phyloP scores from a whole-genome alignment of 1,140 invertebrate species.

The Drosophila grimshawi region DNA sequence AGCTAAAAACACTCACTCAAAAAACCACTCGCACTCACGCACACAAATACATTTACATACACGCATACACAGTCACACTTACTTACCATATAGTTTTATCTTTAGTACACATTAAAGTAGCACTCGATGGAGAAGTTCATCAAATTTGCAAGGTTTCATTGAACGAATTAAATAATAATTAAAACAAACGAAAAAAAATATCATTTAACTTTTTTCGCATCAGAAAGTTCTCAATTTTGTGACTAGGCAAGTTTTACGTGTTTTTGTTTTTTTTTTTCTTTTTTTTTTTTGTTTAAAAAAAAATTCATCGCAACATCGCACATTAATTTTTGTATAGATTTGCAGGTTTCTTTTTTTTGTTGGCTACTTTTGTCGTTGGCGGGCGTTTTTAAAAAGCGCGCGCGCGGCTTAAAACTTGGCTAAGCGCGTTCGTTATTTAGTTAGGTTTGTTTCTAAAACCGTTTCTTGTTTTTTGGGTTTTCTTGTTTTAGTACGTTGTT shows the following conservation, averaged over 20 bases:
- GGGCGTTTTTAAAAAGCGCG: slow-evolving; percentile 28
- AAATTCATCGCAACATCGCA: slow-evolving; percentile 50
- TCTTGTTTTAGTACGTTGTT: slow-evolving; percentile 40
- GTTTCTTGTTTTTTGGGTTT: slow-evolving; percentile 11
- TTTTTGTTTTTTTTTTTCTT: slow-evolving; percentile 21
- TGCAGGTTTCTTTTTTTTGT: neutral
- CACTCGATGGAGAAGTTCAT: slow-evolving; percentile 55
- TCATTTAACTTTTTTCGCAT: slow-evolving; percentile 62
- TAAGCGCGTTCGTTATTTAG: slow-evolving; percentile 57
- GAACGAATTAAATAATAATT: slow-evolving; percentile 38
- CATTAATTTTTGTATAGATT: slow-evolving; percentile 1
- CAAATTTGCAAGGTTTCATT: slow-evolving; percentile 30
- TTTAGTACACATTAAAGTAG: slow-evolving; percentile 80
- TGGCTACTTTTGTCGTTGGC: slow-evolving; percentile 17
- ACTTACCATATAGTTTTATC: slow-evolving; percentile 57
- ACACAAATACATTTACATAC: slow-evolving; percentile 22
- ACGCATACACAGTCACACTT: neutral
- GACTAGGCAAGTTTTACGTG: slow-evolving; percentile 75
- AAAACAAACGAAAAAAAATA: slow-evolving; percentile 39
- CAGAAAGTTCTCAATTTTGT: slow-evolving; percentile 78
- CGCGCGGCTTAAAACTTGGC: slow-evolving; percentile 53
- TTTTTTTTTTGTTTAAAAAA: slow-evolving; percentile 22
- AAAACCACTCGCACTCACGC: slow-evolving; percentile 5
- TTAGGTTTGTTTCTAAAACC: slow-evolving; percentile 34
- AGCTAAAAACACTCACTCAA: slow-evolving; percentile 23